Evolutionary conservation across 2,888 invertebrate species (phyloP).

Genomic region (Achlya flavicornis): DNA sequence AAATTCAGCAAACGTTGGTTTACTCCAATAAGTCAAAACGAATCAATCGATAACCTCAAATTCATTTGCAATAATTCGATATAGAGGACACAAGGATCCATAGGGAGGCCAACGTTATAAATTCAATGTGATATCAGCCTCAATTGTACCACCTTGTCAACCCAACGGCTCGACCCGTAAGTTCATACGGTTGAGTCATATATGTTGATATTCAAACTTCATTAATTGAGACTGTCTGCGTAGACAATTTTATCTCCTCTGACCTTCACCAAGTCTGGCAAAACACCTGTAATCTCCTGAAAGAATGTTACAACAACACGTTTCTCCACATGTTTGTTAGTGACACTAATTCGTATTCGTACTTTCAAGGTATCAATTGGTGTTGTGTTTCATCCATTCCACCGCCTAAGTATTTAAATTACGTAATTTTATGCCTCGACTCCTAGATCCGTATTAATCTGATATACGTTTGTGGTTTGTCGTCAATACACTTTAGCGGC

Average conservation of each 20-base stretch:
- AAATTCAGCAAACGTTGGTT: no score
- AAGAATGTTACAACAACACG: neutral
- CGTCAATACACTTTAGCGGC: slow-evolving; percentile 57
- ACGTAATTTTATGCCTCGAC: slow-evolving; percentile 24
- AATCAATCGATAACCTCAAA: no score
- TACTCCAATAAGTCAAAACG: no score
- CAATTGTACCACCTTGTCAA: neutral
- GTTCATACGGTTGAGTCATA: slow-evolving; percentile 3
- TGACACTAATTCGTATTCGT: neutral
- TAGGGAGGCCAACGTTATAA: neutral
- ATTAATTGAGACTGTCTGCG: neutral
- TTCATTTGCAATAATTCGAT: neutral
- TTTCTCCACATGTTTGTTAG: neutral
- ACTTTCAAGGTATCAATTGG: neutral
- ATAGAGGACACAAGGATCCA: neutral
- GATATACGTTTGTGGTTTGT: slow-evolving; percentile 51
- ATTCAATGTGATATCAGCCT: neutral
- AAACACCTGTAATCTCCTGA: slow-evolving; percentile 8
- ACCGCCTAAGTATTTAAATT: slow-evolving; percentile 11
- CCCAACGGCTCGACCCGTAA: neutral
- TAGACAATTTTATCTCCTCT: neutral
- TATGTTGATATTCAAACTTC: neutral
- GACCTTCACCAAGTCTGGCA: neutral
- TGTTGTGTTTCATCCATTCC: neutral
- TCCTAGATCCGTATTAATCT: slow-evolving; percentile 53